Conservation (phyloP, 2,113 vertebrate genomes). For the Ellobius talpinus region DNA sequence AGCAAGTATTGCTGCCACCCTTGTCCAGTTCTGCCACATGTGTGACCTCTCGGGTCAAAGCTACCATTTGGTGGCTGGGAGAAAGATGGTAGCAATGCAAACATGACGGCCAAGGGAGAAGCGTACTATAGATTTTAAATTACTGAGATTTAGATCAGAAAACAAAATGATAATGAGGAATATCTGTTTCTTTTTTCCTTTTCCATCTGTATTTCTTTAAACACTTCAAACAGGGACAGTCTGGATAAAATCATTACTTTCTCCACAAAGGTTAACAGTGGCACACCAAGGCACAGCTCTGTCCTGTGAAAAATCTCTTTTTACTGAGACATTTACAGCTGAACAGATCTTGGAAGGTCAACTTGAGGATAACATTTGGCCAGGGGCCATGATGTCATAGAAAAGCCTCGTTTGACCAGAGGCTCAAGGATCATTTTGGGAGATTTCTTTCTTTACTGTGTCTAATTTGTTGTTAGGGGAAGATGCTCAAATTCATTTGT, state of each 20-base stretch:
- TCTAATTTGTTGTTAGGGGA: not conserved
- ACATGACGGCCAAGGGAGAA: not conserved
- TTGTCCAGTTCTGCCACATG: not conserved
- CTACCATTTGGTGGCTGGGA: not conserved
- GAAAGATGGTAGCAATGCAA: not conserved
- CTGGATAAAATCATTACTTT: constrained; percentile 8
- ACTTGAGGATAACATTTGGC: not conserved
- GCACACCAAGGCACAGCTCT: not conserved
- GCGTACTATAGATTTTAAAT: not conserved
- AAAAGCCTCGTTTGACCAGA: not conserved
- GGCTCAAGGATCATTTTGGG: not conserved
- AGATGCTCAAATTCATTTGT: not conserved
- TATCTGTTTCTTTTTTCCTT: constrained; percentile 19
- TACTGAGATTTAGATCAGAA: not conserved
- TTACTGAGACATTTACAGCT: not conserved
- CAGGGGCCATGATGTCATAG: not conserved
- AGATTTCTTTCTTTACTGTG: not conserved
- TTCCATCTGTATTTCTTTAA: not conserved
- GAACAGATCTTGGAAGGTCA: not conserved
- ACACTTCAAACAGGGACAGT: constrained; percentile 52
- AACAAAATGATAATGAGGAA: not conserved
- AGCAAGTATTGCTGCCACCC: not conserved
- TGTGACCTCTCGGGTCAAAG: not conserved
- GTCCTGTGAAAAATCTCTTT: constrained; percentile 13
- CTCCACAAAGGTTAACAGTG: constrained; percentile 4